Conservation (phyloP, 2,888 invertebrate genomes). For the Ligdia adustata region DNA sequence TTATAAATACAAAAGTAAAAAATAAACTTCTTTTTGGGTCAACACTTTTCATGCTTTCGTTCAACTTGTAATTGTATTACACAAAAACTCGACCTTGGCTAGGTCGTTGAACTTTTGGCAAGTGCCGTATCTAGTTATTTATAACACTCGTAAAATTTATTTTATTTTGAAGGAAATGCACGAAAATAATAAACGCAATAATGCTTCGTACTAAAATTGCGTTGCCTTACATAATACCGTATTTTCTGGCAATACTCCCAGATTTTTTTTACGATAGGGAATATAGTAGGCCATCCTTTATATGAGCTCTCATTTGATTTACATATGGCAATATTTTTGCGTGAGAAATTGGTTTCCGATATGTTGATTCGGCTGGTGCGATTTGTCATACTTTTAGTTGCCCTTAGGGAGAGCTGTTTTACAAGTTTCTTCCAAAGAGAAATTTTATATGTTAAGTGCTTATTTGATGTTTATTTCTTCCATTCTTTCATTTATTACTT, state of each 20-base stretch:
- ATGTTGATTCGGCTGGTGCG: conserved; percentile 14
- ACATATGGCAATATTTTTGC: conserved; percentile 23
- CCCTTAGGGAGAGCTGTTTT: neutral
- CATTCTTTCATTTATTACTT: too few relatives aligned
- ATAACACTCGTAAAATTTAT: conserved; percentile 15
- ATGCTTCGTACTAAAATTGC: conserved; percentile 14
- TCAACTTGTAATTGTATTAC: too few relatives aligned
- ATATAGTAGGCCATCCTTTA: conserved; percentile 17
- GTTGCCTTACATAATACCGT: conserved; percentile 3
- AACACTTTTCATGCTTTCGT: too few relatives aligned
- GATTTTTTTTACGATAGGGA: conserved; percentile 24
- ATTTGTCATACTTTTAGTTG: conserved; percentile 6
- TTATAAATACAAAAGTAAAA: too few relatives aligned
- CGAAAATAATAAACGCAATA: conserved; percentile 22
- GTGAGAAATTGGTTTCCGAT: conserved; percentile 15
- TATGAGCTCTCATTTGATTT: conserved; percentile 19
- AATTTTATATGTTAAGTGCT: too few relatives aligned
- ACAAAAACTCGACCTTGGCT: neutral
- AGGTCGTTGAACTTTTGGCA: conserved; percentile 6
- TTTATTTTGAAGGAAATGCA: conserved; percentile 19
- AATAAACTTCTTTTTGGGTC: too few relatives aligned
- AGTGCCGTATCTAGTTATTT: neutral
- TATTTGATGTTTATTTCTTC: too few relatives aligned
- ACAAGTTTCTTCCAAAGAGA: too few relatives aligned
- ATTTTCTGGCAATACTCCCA: conserved; percentile 22